Evolutionary conservation across 2,797 vertebrate species (phyloP).

Genomic region (Denticeps clupeoides): DNA sequence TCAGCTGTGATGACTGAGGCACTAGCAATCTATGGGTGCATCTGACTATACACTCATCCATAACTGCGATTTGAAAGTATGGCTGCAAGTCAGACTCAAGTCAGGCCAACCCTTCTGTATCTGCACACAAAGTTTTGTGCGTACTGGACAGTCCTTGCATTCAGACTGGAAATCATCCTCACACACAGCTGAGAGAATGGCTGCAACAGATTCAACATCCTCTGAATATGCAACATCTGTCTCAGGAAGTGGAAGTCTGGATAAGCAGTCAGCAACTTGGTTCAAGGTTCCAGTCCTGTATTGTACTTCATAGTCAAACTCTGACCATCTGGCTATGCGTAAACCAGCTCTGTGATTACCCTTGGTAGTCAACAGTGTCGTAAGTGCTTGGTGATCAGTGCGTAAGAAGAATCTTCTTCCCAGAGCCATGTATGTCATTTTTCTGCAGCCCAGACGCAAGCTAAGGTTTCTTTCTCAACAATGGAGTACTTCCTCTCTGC

Average conservation of each 20-base stretch:
- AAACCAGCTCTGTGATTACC: constrained; percentile 8
- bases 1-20: too few relatives aligned
- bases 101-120: too few relatives aligned
- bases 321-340: constrained; percentile 10
- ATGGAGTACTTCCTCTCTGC: constrained; percentile 7
- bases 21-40: too few relatives aligned
- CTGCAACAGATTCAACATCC: background rate
- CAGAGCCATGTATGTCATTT: constrained; percentile 12
- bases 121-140: too few relatives aligned
- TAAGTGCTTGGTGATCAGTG: constrained; percentile 16
- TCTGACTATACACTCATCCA: too few relatives aligned
- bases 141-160: too few relatives aligned
- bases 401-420: constrained; percentile 5
- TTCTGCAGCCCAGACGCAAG: constrained; percentile 8
- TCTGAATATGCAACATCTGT: constrained; percentile 2
- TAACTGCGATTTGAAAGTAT: too few relatives aligned
- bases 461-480: constrained; percentile 4
- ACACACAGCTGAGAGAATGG: too few relatives aligned
- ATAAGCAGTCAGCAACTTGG: constrained; percentile 5
- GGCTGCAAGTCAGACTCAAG: too few relatives aligned
- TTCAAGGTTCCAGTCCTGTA: constrained; percentile 8
- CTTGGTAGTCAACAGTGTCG: constrained; percentile 8
- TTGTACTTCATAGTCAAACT: constrained; percentile 10
- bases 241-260: constrained; percentile 4
- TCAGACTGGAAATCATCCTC: too few relatives aligned